These are phyloP conservation scores for Macrobrachium nipponense DNA, from an alignment of 1,140 invertebrate genomes.

Conservation along the genomic window DNA sequence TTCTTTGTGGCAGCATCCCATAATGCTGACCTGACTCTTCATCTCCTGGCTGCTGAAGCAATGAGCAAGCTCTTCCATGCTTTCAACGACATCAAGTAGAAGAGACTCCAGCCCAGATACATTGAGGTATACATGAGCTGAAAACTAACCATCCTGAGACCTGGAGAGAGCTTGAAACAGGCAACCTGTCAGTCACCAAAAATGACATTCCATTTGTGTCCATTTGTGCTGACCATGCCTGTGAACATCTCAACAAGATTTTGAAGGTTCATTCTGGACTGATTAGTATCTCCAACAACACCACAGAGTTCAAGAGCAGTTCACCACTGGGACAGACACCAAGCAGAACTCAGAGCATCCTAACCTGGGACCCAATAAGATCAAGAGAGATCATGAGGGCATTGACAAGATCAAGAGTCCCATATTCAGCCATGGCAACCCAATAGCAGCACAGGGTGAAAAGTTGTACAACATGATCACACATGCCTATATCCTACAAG, in stretches of 20 bases:
- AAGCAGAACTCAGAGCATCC: no score
- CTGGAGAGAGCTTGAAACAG: conserved; percentile 25
- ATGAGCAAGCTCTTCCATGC: no score
- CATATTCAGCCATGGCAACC: neutral
- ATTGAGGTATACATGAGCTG: conserved; percentile 25
- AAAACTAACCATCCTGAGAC: conserved; percentile 22
- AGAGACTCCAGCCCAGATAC: conserved; percentile 9
- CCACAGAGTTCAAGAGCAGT: no score
- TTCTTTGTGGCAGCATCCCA: conserved; percentile 16
- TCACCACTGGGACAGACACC: no score
- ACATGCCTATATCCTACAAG: neutral
- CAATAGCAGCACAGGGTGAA: neutral
- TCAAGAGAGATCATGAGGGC: conserved; percentile 1
- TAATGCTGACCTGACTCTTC: neutral
- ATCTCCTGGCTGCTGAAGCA: no score
- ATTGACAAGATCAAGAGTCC: neutral
- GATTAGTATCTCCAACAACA: conserved; percentile 51
- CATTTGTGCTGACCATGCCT: conserved; percentile 9
- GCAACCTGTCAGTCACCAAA: conserved; percentile 13
- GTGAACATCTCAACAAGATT: conserved; percentile 23
- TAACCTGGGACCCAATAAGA: neutral
- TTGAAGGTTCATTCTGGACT: conserved; percentile 17
- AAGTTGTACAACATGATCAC: conserved; percentile 3
- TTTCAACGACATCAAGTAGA: neutral
- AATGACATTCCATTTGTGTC: conserved; percentile 10